These are phyloP conservation scores for Cremastobaeus sp. DNA, from an alignment of 2,888 invertebrate genomes.

Conservation along the genomic window DNA sequence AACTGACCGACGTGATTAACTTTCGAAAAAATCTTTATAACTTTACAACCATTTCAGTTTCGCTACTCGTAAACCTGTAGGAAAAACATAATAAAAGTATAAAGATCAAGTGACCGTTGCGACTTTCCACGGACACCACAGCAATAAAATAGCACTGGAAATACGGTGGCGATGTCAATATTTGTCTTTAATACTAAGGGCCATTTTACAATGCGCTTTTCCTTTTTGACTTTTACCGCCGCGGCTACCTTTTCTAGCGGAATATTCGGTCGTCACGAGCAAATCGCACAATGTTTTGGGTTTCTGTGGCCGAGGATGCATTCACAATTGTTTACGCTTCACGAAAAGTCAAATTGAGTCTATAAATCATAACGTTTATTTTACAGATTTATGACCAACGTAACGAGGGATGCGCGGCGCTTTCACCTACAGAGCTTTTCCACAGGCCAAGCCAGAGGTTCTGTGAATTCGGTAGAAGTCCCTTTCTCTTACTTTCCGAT, in stretches of 20 bases:
- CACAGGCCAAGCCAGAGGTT: conserved; percentile 3
- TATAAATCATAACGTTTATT: conserved; percentile 71
- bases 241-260: not conserved
- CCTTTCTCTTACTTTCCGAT: conserved; percentile 9
- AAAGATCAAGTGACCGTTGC: not conserved
- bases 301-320: conserved; percentile 66
- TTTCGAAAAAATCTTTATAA: not conserved
- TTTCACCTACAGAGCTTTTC: conserved; percentile 62
- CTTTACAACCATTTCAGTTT: not conserved
- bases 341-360: conserved; percentile 42
- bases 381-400: conserved; percentile 71
- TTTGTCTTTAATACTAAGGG: conserved; percentile 21
- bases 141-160: conserved; percentile 13
- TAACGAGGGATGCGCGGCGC: conserved; percentile 44
- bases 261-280: conserved; percentile 9
- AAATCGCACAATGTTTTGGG: conserved; percentile 67
- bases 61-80: not conserved
- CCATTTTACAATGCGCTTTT: not conserved
- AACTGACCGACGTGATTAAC: too few relatives aligned
- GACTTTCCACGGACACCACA: conserved; percentile 1
- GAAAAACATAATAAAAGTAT: conserved; percentile 1
- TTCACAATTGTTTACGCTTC: conserved; percentile 55
- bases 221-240: conserved; percentile 9
- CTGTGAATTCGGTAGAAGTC: conserved; percentile 20
- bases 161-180: conserved; percentile 35